phyloP scores from a whole-genome alignment of 2,888 invertebrate genomes.

The Crioceris asparagi region DNA sequence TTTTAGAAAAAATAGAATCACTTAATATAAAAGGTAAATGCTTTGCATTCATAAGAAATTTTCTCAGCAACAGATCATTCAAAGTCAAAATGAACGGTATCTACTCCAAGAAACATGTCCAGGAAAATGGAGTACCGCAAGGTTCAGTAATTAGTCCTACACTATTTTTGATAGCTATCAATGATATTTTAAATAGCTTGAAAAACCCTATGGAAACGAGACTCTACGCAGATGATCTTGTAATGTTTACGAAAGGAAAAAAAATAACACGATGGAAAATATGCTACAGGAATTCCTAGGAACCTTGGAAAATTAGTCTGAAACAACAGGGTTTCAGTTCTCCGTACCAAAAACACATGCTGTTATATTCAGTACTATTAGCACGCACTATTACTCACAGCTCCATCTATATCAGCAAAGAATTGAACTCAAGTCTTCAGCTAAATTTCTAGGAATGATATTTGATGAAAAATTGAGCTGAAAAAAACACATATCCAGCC shows the following conservation, averaged over 20 bases:
- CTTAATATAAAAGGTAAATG: background rate
- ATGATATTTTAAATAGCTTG: background rate
- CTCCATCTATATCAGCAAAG: no score
- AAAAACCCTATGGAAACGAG: background rate
- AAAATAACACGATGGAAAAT: background rate
- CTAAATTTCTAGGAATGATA: background rate
- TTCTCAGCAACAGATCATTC: constrained; percentile 3
- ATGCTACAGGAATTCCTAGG: background rate
- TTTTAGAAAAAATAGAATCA: background rate
- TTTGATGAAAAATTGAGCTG: background rate
- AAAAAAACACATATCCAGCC: background rate
- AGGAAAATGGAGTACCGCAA: constrained; percentile 3
- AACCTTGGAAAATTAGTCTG: background rate
- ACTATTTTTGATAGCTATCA: constrained; percentile 3
- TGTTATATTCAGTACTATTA: background rate
- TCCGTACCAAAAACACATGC: background rate
- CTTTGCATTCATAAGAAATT: constrained; percentile 1
- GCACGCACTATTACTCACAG: no score
- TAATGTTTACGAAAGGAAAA: background rate
- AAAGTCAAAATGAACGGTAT: constrained; percentile 1
- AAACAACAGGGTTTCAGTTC: background rate
- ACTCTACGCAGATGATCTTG: constrained; percentile 6
- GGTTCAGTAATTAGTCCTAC: constrained; percentile 1
- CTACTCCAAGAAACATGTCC: background rate
- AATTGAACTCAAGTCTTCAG: no score